phyloP scores from a whole-genome alignment of 1,140 invertebrate species.

The Drosophila suzukii region DNA sequence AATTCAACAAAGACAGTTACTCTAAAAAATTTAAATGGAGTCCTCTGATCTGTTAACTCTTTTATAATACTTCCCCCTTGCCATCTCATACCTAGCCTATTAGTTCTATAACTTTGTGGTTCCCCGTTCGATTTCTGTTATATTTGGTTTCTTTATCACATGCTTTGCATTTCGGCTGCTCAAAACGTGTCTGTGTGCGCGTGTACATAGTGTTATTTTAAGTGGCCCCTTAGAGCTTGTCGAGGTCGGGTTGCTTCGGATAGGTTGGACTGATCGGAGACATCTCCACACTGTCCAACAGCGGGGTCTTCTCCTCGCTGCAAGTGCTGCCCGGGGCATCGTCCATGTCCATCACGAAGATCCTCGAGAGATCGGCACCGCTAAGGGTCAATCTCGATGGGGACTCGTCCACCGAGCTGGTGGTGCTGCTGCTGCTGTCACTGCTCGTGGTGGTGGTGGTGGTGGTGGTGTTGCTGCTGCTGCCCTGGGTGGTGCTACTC shows the following conservation, averaged over 20 bases:
- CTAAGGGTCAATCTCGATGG: conserved; percentile 69
- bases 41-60: not conserved
- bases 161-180: conserved; percentile 71
- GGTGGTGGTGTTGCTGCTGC: conserved; percentile 28
- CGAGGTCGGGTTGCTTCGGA: conserved; percentile 62
- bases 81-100: conserved; percentile 36
- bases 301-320: conserved; percentile 83
- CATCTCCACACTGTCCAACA: conserved; percentile 83
- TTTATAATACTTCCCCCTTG: not conserved
- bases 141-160: conserved; percentile 73
- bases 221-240: conserved; percentile 61
- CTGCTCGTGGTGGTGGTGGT: conserved; percentile 32
- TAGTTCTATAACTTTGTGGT: conserved; percentile 62
- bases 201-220: conserved; percentile 19
- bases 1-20: too few species aligned
- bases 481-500: conserved; percentile 25
- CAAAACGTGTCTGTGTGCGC: conserved; percentile 44
- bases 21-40: not conserved
- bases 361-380: conserved; percentile 74
- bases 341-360: conserved; percentile 82
- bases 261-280: conserved; percentile 84
- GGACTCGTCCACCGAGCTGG: conserved; percentile 74
- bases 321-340: conserved; percentile 67
- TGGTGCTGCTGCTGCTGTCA: conserved; percentile 50
- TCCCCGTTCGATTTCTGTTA: conserved; percentile 53